Conservation (phyloP, 2,113 vertebrate species). For the Colaptes auratus region DNA sequence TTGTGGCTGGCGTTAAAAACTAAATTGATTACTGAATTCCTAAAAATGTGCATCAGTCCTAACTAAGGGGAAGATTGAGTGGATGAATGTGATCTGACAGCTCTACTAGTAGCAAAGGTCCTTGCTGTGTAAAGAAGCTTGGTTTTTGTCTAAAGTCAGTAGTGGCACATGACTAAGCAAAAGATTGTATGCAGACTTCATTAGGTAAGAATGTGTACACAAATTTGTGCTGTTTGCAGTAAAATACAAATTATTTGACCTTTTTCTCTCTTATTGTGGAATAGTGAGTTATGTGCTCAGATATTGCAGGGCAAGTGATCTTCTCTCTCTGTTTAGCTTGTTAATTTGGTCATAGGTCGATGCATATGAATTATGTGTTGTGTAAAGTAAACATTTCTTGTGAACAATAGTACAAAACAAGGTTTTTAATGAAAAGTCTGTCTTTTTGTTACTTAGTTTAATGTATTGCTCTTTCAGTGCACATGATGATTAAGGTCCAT, state of each 20-base stretch:
- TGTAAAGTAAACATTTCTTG: background rate
- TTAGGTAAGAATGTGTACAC: background rate
- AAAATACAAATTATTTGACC: background rate
- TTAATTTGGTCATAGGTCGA: background rate
- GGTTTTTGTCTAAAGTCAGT: background rate
- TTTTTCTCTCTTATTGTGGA: fast-evolving
- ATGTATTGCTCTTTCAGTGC: background rate
- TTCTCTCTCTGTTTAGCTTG: background rate
- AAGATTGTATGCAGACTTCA: background rate
- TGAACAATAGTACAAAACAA: background rate
- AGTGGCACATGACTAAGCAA: background rate
- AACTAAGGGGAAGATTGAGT: background rate
- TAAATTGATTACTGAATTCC: background rate
- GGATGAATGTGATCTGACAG: background rate
- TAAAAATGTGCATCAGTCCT: background rate
- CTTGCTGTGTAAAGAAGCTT: background rate
- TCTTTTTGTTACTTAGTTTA: background rate
- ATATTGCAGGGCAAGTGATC: background rate
- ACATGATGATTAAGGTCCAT: background rate
- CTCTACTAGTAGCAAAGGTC: background rate
- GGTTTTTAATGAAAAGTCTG: background rate
- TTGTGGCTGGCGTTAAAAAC: background rate
- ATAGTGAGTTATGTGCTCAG: background rate
- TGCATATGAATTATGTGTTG: background rate
- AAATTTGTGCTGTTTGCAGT: background rate